A percentile compares a stretch with the other conserved stretches of the same genome.
Conservation (phyloP, 2,888 invertebrate genomes). For the Leucozona laternaria region DNA sequence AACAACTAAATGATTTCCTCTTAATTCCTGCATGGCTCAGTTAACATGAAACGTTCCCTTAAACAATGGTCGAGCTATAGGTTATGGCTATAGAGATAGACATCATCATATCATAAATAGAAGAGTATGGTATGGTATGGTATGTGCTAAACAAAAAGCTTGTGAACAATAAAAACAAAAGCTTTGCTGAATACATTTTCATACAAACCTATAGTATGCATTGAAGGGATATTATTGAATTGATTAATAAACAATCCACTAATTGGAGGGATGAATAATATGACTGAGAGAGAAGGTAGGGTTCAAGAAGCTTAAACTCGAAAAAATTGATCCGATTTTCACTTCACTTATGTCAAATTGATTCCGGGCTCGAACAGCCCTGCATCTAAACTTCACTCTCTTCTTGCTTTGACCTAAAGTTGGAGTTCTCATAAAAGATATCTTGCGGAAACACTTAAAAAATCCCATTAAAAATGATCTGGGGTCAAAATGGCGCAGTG, state of each 20-base stretch:
- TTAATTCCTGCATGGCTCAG: constrained; percentile 60
- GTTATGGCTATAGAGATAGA: neutral
- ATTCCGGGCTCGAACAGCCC: too few species aligned
- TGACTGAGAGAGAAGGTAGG: too few species aligned
- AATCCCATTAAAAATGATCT: too few species aligned
- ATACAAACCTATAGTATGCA: neutral
- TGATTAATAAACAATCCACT: neutral
- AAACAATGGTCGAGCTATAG: constrained; percentile 48
- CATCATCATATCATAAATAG: neutral
- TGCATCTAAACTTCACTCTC: too few species aligned
- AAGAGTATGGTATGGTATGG: neutral
- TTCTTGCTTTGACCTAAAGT: too few species aligned
- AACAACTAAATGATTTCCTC: constrained; percentile 76
- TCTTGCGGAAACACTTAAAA: too few species aligned
- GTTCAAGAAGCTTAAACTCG: too few species aligned
- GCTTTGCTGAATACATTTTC: constrained; percentile 23
- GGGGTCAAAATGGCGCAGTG: too few species aligned
- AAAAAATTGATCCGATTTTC: too few species aligned
- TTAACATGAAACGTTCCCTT: constrained; percentile 65
- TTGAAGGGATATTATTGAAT: constrained; percentile 37
- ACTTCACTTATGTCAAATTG: too few species aligned
- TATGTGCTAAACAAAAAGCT: constrained; percentile 19
- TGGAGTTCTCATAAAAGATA: too few species aligned
- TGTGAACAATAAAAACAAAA: constrained; percentile 41
- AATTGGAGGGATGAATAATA: neutral